These are phyloP conservation scores for Psittacula echo DNA, from an alignment of 2,797 vertebrate species.

Conservation along the genomic window DNA sequence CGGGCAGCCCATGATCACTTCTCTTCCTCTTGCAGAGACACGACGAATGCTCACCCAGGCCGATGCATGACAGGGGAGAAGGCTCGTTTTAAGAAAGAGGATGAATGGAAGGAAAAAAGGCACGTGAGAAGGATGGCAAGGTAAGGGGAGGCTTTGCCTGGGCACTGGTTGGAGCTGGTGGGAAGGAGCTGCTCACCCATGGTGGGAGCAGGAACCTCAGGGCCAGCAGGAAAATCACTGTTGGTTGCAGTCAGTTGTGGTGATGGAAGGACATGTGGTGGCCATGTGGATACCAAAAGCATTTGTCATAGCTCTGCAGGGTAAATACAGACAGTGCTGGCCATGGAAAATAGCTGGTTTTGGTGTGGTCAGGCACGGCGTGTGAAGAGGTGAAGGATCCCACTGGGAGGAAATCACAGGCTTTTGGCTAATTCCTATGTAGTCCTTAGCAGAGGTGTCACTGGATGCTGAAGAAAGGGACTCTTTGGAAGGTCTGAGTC, in stretches of 20 bases:
- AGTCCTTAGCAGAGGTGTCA: neutral
- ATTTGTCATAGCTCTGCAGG: neutral
- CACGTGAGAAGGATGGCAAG: conserved; percentile 29
- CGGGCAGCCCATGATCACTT: neutral
- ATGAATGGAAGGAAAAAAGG: neutral
- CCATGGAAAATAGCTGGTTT: neutral
- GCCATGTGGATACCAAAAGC: neutral
- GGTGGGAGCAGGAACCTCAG: neutral
- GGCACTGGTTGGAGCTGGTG: fast-evolving
- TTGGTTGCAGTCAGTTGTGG: neutral
- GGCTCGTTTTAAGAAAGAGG: neutral
- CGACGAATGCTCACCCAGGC: fast-evolving
- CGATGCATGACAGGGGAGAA: neutral
- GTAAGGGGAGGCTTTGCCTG: neutral
- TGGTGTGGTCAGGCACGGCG: neutral
- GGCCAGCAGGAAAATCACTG: neutral
- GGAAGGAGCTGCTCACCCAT: neutral
- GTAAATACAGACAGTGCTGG: neutral
- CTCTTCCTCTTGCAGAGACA: neutral
- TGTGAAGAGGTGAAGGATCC: neutral
- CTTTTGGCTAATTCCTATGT: neutral
- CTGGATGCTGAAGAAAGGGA: neutral
- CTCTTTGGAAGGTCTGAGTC: neutral
- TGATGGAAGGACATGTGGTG: neutral
- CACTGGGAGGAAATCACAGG: neutral